Base-by-base conservation (phyloP, 2,888 invertebrate genomes). In the Vannuccia rotundouncinata region DNA sequence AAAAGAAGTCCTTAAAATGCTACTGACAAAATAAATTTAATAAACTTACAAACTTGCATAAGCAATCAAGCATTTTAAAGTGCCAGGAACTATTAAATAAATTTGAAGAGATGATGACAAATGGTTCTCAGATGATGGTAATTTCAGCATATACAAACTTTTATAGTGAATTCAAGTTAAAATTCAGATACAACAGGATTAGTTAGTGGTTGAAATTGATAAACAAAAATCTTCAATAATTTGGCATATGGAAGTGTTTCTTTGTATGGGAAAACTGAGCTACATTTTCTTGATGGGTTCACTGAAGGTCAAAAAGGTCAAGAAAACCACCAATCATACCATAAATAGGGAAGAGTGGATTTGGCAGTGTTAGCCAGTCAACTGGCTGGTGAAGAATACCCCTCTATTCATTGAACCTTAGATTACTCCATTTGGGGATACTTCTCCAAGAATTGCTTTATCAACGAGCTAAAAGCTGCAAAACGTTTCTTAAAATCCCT, bases 191-290 rank as follows among this genome's bases (percentile, higher is more conserved):
- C 59, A 74, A 75, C 30, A 78, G 31, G 30, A 78, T 78, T 13
- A 78, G 31, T 27, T 78, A 30, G 45, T 78, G 27, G 78, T 78
- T 31, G 78, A 78, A 78, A 31, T 78, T 59, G 78, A 78, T 78
- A 78, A 59, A 59, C 78, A 78, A 59, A 10, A 78, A 78, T 73
- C 60, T 60, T 78, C 59, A 29, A n/a, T 78, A 78, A 78, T n/a
- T n/a, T 78, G 78, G 78, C 78, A 29, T 78, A 78, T 78, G 22
- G 30, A 29, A 78, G 45, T 78, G 78, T 78, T 75, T 78, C 78
- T 78, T 76, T 5, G 77, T n/a, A 78, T 78, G 78, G 31, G 78
- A 78, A 78, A 78, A 78, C 45, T 28, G 78, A 59, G 78, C 31
- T 78, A 78, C 75, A 29, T 31, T 75, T 75, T 31, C 75, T 75